phyloP scores from a whole-genome alignment of 2,888 invertebrate species.

The Lithophane semibrunnea region DNA sequence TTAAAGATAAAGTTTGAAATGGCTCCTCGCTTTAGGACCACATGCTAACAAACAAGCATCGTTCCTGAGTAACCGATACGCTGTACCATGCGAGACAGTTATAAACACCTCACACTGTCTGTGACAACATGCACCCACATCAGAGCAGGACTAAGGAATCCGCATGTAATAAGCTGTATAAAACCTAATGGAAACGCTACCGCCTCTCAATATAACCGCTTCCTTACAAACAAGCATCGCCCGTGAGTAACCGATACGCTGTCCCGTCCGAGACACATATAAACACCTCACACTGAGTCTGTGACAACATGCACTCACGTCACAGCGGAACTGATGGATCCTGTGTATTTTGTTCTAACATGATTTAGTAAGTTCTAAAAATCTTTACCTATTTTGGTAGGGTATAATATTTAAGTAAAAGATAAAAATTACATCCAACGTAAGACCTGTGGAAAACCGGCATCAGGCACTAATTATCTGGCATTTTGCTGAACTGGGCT shows the following conservation, averaged over 20 bases:
- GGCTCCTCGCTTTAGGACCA: neutral
- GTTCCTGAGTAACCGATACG: slow-evolving; percentile 66
- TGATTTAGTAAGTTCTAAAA: slow-evolving; percentile 10
- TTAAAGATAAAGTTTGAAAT: neutral
- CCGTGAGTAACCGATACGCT: slow-evolving; percentile 66
- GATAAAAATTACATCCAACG: neutral
- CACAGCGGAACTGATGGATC: slow-evolving; percentile 56
- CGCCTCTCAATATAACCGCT: neutral
- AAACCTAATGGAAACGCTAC: neutral
- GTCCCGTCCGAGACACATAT: slow-evolving; percentile 65
- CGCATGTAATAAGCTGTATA: neutral
- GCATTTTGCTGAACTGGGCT: too few relatives aligned
- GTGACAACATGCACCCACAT: slow-evolving; percentile 66
- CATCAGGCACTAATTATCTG: too few relatives aligned
- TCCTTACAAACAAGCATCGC: slow-evolving; percentile 49
- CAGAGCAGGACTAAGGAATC: slow-evolving; percentile 56
- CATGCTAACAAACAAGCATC: slow-evolving; percentile 47
- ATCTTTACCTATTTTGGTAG: slow-evolving; percentile 12
- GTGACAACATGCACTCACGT: slow-evolving; percentile 67
- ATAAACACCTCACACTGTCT: slow-evolving; percentile 65
- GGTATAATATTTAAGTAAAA: neutral
- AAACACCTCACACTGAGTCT: slow-evolving; percentile 65
- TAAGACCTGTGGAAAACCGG: too few relatives aligned
- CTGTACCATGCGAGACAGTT: slow-evolving; percentile 63
- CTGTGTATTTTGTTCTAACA: slow-evolving; percentile 47